Percentiles rank a stretch among this genome's conserved stretches.
Conservation (phyloP, 30 jellyfish, hydroid and myxozoan genomes). For the Aurelia aurita complex sp. Pacific region DNA sequence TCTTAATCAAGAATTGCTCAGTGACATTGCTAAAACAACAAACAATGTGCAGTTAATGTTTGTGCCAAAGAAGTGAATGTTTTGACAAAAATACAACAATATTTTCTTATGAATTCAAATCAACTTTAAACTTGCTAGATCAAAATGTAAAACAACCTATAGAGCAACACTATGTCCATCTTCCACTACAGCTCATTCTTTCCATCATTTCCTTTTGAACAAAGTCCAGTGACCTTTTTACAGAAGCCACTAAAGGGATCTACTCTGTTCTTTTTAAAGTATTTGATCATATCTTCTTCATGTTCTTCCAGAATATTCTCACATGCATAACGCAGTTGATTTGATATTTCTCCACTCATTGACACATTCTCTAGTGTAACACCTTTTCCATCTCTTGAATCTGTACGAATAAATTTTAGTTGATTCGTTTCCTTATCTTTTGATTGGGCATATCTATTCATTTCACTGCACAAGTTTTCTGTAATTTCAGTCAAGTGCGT, state of each 20-base stretch:
- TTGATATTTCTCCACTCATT: constrained; percentile 77
- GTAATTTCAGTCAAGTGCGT: constrained; percentile 83
- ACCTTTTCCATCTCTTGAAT: constrained; percentile 86
- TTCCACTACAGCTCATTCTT: constrained; percentile 8
- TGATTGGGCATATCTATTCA: constrained; percentile 82
- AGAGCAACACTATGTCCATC: too few relatives aligned
- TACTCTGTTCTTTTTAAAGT: constrained; percentile 54
- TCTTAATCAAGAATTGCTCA: too few relatives aligned
- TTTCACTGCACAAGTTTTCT: constrained; percentile 73
- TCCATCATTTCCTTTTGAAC: not conserved
- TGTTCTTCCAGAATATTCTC: constrained; percentile 86
- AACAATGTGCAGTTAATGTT: too few relatives aligned
- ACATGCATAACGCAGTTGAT: constrained; percentile 75
- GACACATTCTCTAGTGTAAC: constrained; percentile 84
- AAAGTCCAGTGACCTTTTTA: constrained; percentile 27
- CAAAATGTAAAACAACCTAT: too few relatives aligned
- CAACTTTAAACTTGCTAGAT: too few relatives aligned
- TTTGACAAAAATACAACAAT: too few relatives aligned
- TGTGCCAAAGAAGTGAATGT: too few relatives aligned
- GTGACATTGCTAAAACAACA: too few relatives aligned
- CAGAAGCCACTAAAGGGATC: constrained; percentile 42
- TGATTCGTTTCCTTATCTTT: constrained; percentile 71
- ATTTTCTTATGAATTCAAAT: too few relatives aligned
- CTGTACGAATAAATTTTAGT: constrained; percentile 68
- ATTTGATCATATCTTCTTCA: constrained; percentile 79